These are phyloP conservation scores for Peribatodes rhomboidaria DNA, from an alignment of 2,888 invertebrate genomes.

Conservation along the genomic window DNA sequence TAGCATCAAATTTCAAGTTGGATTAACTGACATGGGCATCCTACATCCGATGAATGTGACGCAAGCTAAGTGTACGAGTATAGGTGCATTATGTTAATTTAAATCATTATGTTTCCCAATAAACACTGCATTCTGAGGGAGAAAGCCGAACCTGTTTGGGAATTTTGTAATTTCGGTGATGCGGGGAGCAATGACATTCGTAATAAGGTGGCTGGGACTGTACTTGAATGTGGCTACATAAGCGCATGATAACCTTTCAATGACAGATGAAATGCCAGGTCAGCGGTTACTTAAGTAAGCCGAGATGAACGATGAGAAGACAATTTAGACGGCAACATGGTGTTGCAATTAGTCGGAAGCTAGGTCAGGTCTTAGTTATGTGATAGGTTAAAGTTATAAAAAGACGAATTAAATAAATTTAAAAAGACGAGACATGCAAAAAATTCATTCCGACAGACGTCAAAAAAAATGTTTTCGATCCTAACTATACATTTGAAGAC, in stretches of 20 bases:
- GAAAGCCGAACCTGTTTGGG: slow-evolving; percentile 71
- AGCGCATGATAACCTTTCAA: slow-evolving; percentile 42
- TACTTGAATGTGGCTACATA: slow-evolving; percentile 33
- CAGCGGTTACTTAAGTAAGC: slow-evolving; percentile 40
- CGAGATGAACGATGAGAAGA: slow-evolving; percentile 20
- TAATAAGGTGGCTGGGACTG: slow-evolving; percentile 37
- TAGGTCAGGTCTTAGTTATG: slow-evolving; percentile 21
- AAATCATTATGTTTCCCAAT: slow-evolving; percentile 70
- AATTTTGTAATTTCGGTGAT: slow-evolving; percentile 62
- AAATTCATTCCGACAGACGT: not conserved
- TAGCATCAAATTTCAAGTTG: slow-evolving; percentile 22
- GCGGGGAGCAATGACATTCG: slow-evolving; percentile 48
- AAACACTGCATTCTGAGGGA: slow-evolving; percentile 63
- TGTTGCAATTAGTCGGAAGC: slow-evolving; percentile 26
- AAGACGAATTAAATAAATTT: not conserved
- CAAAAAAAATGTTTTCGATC: not conserved
- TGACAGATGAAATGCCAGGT: slow-evolving; percentile 41
- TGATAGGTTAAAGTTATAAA: slow-evolving; percentile 12
- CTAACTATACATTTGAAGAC: not conserved
- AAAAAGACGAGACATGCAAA: not conserved
- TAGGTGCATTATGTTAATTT: slow-evolving; percentile 62
- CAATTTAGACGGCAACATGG: slow-evolving; percentile 8
- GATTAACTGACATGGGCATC: slow-evolving; percentile 28
- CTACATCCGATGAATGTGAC: slow-evolving; percentile 39
- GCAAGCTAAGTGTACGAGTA: slow-evolving; percentile 45